phyloP scores from a whole-genome alignment of 1,140 invertebrate genomes.

The Vanessa atalanta region DNA sequence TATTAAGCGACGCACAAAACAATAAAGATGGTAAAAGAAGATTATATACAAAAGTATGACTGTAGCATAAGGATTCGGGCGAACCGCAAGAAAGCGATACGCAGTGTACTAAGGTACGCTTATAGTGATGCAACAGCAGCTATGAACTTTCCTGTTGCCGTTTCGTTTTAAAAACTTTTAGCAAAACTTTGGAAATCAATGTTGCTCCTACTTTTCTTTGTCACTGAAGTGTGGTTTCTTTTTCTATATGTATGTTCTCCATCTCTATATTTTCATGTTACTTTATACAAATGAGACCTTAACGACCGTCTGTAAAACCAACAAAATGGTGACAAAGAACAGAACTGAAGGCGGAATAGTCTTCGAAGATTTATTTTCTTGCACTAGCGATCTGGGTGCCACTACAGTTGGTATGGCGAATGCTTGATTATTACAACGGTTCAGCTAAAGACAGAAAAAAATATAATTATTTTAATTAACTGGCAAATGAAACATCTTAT shows the following conservation, averaged over 20 bases:
- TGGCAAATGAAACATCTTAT: no score
- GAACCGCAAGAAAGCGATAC: no score
- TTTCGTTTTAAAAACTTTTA: no score
- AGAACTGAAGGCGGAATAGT: conserved; percentile 54
- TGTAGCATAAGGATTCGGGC: no score
- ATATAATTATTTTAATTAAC: neutral
- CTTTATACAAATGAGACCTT: conserved; percentile 60
- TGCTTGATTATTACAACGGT: conserved; percentile 71
- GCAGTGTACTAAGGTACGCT: no score
- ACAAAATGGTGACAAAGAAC: conserved; percentile 67
- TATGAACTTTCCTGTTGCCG: no score
- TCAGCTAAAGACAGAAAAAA: conserved; percentile 54
- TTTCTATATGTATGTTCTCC: conserved; percentile 6
- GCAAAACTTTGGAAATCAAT: neutral
- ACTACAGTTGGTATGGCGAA: conserved; percentile 56
- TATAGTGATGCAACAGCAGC: no score
- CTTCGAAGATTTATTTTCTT: conserved; percentile 48
- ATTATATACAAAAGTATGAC: no score
- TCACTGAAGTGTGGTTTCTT: neutral
- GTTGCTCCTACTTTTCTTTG: neutral
- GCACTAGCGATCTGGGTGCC: conserved; percentile 38
- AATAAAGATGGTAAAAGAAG: no score
- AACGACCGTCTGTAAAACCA: conserved; percentile 68
- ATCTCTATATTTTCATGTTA: no score
- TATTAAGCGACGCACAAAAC: no score